Conservation (phyloP, 2,797 vertebrate genomes). For the Falco columbarius region DNA sequence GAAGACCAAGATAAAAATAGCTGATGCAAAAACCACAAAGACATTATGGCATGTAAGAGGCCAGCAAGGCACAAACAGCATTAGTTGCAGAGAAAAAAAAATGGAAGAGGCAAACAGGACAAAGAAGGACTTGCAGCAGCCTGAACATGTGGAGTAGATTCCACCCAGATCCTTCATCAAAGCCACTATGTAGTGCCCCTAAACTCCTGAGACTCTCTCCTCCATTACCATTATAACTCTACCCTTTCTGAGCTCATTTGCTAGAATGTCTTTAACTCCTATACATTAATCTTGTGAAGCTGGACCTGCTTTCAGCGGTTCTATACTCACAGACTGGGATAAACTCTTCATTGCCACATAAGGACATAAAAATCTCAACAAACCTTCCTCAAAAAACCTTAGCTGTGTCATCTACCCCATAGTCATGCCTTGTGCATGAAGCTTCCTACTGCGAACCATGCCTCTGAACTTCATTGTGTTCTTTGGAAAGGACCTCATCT, state of each 20-base stretch:
- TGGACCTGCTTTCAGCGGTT: background rate
- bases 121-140: background rate
- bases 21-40: background rate
- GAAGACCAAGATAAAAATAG: background rate
- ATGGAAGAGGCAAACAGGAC: background rate
- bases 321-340: background rate
- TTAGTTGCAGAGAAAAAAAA: background rate
- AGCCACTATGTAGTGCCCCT: background rate
- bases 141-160: background rate
- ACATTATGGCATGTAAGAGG: rapidly evolving
- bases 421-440: background rate
- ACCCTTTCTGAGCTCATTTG: background rate
- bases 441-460: background rate
- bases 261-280: background rate
- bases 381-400: background rate
- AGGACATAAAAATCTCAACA: background rate
- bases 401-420: background rate
- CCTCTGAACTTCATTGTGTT: background rate
- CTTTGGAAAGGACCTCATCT: background rate
- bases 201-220: background rate
- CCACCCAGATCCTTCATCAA: background rate
- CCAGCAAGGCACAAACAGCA: background rate
- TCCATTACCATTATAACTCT: background rate
- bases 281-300: background rate
- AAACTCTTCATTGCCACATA: background rate